Conservation (phyloP, 2,797 vertebrate species). For the Morelia viridis region DNA sequence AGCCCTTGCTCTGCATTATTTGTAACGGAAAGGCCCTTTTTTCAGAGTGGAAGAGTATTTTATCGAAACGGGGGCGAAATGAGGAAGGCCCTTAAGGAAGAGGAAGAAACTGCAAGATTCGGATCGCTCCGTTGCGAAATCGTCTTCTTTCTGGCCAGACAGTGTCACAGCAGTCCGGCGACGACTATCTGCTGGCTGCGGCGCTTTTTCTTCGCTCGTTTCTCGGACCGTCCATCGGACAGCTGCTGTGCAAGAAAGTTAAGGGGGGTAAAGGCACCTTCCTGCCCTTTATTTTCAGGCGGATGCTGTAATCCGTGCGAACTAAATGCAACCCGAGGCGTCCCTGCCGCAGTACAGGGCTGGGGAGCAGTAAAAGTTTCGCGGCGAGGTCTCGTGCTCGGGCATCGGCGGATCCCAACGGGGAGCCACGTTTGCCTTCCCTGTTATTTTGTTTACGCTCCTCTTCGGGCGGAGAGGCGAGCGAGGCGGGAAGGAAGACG, state of each 20-base stretch:
- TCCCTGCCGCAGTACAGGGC: background rate
- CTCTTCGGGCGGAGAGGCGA: background rate
- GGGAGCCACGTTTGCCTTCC: background rate
- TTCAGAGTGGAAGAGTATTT: background rate
- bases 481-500: background rate
- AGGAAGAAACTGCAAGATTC: background rate
- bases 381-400: background rate
- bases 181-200: background rate
- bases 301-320: background rate
- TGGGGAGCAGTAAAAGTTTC: background rate
- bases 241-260: background rate
- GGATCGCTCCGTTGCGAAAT: background rate
- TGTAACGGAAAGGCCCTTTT: background rate
- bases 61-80: background rate
- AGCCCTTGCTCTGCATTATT: background rate
- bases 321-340: background rate
- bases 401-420: no score
- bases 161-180: background rate
- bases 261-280: background rate
- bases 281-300: background rate
- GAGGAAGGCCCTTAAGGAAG: background rate
- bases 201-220: background rate
- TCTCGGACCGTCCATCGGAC: background rate
- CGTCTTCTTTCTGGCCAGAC: background rate
- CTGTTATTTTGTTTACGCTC: no score